Base-by-base conservation (phyloP, 2,888 invertebrate species). In the Pilophorus perplexus region DNA sequence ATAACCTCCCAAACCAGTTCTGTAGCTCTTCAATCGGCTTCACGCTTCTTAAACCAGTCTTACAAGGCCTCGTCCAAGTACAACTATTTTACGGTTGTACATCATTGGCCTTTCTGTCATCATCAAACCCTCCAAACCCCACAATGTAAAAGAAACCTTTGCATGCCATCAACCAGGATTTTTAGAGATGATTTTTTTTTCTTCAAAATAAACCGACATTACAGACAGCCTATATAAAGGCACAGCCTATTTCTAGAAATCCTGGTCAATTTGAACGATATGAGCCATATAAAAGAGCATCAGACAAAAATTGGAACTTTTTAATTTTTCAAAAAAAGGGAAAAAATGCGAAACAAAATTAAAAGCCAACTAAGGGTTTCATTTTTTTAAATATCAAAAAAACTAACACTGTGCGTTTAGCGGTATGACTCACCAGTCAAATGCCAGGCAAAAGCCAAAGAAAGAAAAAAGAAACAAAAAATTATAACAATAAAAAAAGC, bases 381-480 rank as follows among this genome's bases (percentile, higher is more conserved):
- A 52, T 8, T 33, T 33, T 33, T 33, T 52, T 28, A 52, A 23
- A 52, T 2, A 4, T 52, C 27, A 18, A 50, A n/a, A n/a, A n/a
- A 50, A 28, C 52, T 52, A 52, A 52, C 52, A 28, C 28, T 52
- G 50, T 50, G 52, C 52, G 52, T 52, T n/a, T 52, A 52, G 52
- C 52, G 14, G 18, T 28, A 14, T 52, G 52, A 52, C 52, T 52
- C 52, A 52, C 52, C 52, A 52, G 52, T n/a, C 14, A 23, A 46
- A 52, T 27, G 52, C 52, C 52, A 52, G 52, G 52, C 52, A 52
- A 52, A 52, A 52, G 52, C 52, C 52, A 18, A 52, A 46, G n/a
- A n/a, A n/a, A n/a, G n/a, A 23, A 46, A 28, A 52, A 52, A 48
- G 48, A 14, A 28, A 52, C 23, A 28, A 12, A 50, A 50, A 50